Conservation (phyloP, 2,888 invertebrate species). For the Eutolmus rufibarbis region DNA sequence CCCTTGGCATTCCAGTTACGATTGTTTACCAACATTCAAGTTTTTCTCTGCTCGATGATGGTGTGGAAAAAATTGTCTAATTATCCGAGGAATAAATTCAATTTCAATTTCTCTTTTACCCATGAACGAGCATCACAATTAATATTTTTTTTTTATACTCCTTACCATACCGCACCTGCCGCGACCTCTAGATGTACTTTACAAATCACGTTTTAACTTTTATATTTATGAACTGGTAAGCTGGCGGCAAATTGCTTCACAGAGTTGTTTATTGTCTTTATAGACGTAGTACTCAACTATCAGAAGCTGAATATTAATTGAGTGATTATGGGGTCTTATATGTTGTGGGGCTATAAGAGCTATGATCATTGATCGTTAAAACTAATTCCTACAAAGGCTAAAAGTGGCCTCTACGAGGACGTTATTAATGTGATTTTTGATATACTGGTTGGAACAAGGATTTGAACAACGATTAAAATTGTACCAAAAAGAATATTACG, state of each 20-base stretch:
- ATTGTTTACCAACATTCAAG: background rate
- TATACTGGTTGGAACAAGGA: background rate
- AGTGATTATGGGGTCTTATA: background rate
- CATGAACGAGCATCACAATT: background rate
- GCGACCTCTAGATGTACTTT: background rate
- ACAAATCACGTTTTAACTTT: background rate
- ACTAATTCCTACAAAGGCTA: background rate
- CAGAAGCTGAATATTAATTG: background rate
- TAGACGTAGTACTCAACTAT: background rate
- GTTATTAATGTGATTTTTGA: background rate
- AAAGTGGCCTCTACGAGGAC: background rate
- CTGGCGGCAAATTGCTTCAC: background rate
- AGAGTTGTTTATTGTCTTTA: background rate
- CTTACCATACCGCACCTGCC: background rate
- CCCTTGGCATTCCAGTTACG: background rate
- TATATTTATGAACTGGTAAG: background rate
- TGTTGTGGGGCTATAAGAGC: background rate
- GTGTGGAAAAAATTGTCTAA: background rate
- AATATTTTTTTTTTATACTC: background rate
- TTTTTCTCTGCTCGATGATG: background rate
- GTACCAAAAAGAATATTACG: too few species aligned
- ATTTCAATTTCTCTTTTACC: background rate
- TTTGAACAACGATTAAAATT: background rate
- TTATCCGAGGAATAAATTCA: background rate
- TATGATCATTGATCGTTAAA: background rate